Percentiles rank a stretch among this genome's conserved stretches.
phyloP scores from a whole-genome alignment of 2,888 invertebrate species.

The Neoascia interrupta region DNA sequence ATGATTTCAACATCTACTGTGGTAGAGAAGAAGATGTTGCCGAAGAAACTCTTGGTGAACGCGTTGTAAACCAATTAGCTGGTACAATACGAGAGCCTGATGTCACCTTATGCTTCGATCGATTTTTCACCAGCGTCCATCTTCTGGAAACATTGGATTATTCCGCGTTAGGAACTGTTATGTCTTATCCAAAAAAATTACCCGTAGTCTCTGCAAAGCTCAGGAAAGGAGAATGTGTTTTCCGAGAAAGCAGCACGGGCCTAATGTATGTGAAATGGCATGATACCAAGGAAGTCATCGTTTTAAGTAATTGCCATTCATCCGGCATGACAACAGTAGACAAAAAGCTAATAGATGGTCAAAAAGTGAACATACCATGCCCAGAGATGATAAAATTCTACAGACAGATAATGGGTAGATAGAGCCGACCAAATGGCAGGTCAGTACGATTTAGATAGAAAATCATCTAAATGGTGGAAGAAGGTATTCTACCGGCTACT shows the following conservation, averaged over 20 bases:
- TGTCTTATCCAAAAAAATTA: too few species aligned
- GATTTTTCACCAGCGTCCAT: conserved; percentile 2
- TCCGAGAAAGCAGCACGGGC: too few species aligned
- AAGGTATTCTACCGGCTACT: too few species aligned
- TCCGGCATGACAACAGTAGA: too few species aligned
- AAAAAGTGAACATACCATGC: not conserved
- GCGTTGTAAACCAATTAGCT: not conserved
- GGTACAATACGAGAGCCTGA: not conserved
- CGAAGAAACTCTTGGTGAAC: not conserved
- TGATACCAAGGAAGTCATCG: too few species aligned
- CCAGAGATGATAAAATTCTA: conserved; percentile 8
- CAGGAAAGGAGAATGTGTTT: too few species aligned
- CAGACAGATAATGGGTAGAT: not conserved
- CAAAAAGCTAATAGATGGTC: not conserved
- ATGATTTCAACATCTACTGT: conserved; percentile 13
- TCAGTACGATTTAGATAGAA: not conserved
- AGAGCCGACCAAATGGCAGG: not conserved
- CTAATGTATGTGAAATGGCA: too few species aligned
- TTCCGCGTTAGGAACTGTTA: too few species aligned
- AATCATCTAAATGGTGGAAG: not conserved
- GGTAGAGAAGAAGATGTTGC: not conserved
- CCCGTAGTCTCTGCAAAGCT: too few species aligned
- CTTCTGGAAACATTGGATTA: not conserved
- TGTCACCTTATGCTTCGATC: not conserved
- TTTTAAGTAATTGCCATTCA: too few species aligned